A percentile compares a stretch with the other conserved stretches of the same genome.
phyloP scores from a whole-genome alignment of 2,888 invertebrate species.

The Orchesella flavescens region DNA sequence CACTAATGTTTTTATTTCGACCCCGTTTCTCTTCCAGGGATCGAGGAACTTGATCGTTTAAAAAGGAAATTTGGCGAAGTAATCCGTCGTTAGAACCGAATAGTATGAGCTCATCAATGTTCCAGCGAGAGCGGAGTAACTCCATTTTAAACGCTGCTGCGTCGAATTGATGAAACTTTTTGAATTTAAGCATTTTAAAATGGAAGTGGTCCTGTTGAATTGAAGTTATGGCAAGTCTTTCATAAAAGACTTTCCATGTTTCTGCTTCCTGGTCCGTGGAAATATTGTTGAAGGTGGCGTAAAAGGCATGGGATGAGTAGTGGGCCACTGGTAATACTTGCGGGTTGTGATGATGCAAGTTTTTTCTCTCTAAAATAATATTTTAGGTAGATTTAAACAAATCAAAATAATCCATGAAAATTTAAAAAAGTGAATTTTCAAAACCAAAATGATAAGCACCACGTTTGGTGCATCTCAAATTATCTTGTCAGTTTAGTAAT shows the following conservation, averaged over 20 bases:
- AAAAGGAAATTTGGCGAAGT: background rate
- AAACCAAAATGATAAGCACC: too few relatives aligned
- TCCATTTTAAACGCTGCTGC: slow-evolving; percentile 18
- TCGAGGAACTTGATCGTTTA: slow-evolving; percentile 12
- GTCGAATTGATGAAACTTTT: background rate
- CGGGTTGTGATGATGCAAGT: too few relatives aligned
- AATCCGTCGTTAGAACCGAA: background rate
- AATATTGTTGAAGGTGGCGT: background rate
- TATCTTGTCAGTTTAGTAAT: too few relatives aligned
- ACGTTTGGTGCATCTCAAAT: too few relatives aligned
- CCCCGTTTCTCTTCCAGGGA: background rate
- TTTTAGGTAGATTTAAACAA: too few relatives aligned
- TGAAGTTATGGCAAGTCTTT: slow-evolving; percentile 9
- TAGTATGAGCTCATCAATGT: slow-evolving; percentile 24
- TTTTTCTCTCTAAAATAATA: too few relatives aligned
- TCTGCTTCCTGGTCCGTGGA: background rate
- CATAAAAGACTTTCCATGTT: slow-evolving; percentile 24
- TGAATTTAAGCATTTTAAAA: background rate
- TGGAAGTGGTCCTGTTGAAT: slow-evolving; percentile 5
- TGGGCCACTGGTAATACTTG: slow-evolving; percentile 12
- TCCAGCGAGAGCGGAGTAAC: slow-evolving; percentile 34
- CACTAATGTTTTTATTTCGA: slow-evolving; percentile 7
- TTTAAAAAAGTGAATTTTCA: too few relatives aligned
- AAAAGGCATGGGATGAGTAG: background rate
- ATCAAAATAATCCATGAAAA: too few relatives aligned